Evolutionary conservation across 2,888 invertebrate species (phyloP), one percentile per base, ranked within the genome.

Genomic region (Zygogramma bicolorata): DNA sequence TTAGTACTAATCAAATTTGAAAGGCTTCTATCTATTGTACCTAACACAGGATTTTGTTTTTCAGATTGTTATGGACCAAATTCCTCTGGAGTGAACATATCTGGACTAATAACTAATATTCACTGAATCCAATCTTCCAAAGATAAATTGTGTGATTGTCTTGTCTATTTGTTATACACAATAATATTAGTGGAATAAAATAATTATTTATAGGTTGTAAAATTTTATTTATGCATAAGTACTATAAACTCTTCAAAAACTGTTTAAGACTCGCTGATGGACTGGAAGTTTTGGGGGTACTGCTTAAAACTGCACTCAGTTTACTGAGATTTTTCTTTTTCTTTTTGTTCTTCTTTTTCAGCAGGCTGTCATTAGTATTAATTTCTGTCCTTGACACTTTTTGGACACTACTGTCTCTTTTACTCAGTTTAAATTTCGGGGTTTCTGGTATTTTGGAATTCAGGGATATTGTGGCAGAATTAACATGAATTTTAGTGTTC

Each of bases 31-130:
- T n/a, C n/a, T n/a, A n/a, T n/a, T n/a, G n/a, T n/a, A n/a, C n/a
- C n/a, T n/a, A 38, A 38, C 38, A 10, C 38, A 38, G 3, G 6
- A 6, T 67, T 60, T 62, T 72, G 57, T 69, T 27, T 91, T 92
- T 78, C 90, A 94, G 93, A 91, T 93, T 81, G 92, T 93, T 67
- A 90, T 89, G 86, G 92, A 92, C 80, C 92, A 93, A 86, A 92
- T 93, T 85, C 93, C 93, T 72, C 85, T 93, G 88, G 93, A 93
- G 83, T 93, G 86, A 89, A 7, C 46, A 18, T 46, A 7, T 46
- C 10, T 31, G 20, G n/a, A 27, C 20, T 29, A 62, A 62, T 62
- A 38, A 69, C 46, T 58, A 58, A 31, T 49, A 40, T 29, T 59
- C 15, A 42, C 20, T 61, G 46, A 40, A 62, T 42, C 38, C 58